A percentile compares a stretch with the other conserved stretches of the same genome.
These are phyloP conservation scores for Anguilla japonica DNA, from an alignment of 2,113 vertebrate species.

Conservation along the genomic window DNA sequence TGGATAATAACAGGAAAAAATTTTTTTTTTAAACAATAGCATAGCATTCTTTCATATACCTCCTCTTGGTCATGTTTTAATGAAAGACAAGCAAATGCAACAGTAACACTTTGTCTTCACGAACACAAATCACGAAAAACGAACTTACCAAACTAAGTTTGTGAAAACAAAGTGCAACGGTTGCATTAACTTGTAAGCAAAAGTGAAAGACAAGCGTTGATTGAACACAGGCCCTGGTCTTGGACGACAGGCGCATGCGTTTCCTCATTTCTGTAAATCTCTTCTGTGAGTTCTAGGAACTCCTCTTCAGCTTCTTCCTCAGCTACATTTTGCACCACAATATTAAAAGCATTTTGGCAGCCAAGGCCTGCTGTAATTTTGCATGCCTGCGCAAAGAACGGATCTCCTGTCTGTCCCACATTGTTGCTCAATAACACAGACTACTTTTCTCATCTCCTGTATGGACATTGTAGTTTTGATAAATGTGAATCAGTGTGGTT, in stretches of 20 bases:
- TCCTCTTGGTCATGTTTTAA: neutral
- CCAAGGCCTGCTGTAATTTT: neutral
- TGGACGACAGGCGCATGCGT: too few relatives aligned
- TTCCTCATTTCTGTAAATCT: neutral
- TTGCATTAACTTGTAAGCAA: too few relatives aligned
- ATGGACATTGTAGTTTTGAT: too few relatives aligned
- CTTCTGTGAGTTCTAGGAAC: too few relatives aligned
- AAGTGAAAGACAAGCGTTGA: too few relatives aligned
- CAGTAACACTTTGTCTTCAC: too few relatives aligned
- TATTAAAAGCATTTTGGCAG: neutral
- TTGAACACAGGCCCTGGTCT: too few relatives aligned
- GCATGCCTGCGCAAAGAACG: neutral
- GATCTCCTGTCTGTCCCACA: neutral
- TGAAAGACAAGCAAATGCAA: neutral
- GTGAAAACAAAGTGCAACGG: too few relatives aligned
- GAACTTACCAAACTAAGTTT: too few relatives aligned
- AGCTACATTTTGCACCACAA: neutral
- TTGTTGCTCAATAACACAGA: neutral
- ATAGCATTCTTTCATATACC: neutral
- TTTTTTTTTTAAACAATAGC: too few relatives aligned
- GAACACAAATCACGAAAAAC: too few relatives aligned
- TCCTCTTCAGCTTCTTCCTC: neutral
- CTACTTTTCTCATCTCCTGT: neutral
- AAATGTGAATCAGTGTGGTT: too few relatives aligned
- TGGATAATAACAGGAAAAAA: neutral